Evolutionary conservation across 1,140 invertebrate species (phyloP), one percentile per base, ranked within the genome.

Genomic region (Drosophila mojavensis): DNA sequence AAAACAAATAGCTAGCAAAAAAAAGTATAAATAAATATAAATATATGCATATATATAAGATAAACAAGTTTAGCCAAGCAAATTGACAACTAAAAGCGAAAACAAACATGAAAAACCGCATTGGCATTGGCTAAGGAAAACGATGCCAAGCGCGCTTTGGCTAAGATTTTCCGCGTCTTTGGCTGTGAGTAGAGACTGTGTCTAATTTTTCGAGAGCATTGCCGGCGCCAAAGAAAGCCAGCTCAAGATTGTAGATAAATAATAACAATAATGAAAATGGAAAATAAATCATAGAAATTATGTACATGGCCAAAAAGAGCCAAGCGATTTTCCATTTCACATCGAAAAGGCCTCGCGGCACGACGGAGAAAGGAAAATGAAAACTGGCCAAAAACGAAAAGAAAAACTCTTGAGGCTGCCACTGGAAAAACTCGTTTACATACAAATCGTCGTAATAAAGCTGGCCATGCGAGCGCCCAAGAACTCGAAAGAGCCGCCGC

Each of bases 361-460:
- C 74, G 66, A 50, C 74, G 69, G 75, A 79, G 83, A 86, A 88
- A 86, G 65, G 83, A 88, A 86, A 86, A 86, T 70, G 75, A 86
- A 86, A 85, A 85, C 66, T 85, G 78, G 70, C 66, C 74, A 75
- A 56, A 67, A 80, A 64, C 48, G 58, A 68, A 85, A 69, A 56
- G 64, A 74, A 74, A 74, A 68, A 74, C 43, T 60, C 33, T 48
- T 48, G 58, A 9, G 13, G 41, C 53, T 50, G 61, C 51, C 53
- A 91, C 84, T 91, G 74, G 89, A 91, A 91, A 91, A 91, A 91
- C 89, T 91, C 89, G 89, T 90, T 91, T 91, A 91, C 90, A 91
- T 91, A 91, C 90, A 90, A 91, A 91, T 90, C 75, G 90, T 91
- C 76, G 91, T 91, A 79, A 91, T 91, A 91, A 91, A 91, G 90